Evolutionary conservation across 1,140 invertebrate genomes (phyloP), one percentile per base, ranked within the genome.

Genomic region (Antheraea pernyi): DNA sequence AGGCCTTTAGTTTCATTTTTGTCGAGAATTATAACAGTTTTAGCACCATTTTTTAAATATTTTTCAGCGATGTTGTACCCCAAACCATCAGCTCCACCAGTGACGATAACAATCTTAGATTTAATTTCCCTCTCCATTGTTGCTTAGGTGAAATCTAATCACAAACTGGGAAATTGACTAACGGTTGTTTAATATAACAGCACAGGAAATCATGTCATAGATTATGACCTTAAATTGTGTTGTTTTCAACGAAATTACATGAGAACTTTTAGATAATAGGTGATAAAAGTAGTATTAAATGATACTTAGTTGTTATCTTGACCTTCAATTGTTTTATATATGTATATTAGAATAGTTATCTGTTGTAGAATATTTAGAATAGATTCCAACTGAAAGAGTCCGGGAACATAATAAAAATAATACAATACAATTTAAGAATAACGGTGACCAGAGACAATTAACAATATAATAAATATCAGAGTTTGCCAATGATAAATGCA

Each of bases 11-110:
- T 65, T 39, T 89, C 78, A 63, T 86, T 59, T 9, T 87, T 75
- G 69, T 94, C 93, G 0, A 94, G 75, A 65, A 94, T 80, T 30
- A 86, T 68, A 0, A 80, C 68, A 22, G 70, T 58, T 72, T 83
- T 86, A 5, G 77, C 82, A 18, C 77, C 82, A 61, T 81, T 84
- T 59, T 81, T 58, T 30, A 86, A 68, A 66, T 78, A 89, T 19
- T 69, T 78, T 4, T 82, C 78, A 16, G 81, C 80, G 30, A 86
- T 85, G 68, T 75, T 75, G 16, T 71, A 82, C 0, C 86, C 85
- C 53, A 88, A 85, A 8, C 86, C 86, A 1, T 63, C 62, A 4
- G 79, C 83, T 39, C 81, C 85, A 8, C 86, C 85, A 7, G 86
- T 89, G 0, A 89, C 72, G 0, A 85, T 80, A 4, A 82, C 73